Evolutionary conservation across 1,140 invertebrate genomes (phyloP), one percentile per base, ranked within the genome.

Genomic region (Acromyrmex charruanus): DNA sequence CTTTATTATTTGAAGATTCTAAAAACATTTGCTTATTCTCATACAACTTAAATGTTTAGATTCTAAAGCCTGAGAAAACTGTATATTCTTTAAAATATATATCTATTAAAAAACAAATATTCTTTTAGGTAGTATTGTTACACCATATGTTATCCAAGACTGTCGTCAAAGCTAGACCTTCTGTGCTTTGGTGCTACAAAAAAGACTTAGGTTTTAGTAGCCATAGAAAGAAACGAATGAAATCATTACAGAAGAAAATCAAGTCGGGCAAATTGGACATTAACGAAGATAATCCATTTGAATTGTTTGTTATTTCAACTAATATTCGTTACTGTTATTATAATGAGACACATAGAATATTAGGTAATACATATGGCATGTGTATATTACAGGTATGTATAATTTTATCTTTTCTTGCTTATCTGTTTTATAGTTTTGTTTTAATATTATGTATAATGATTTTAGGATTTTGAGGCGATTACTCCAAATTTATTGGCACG

Each of bases 171-270:
- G 97, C 98, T 0, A 96, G 99, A 82, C 99, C 99, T 12, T 97
- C 97, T 58, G 98, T 99, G 0, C 94, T 99, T 25, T 99, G 99
- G 99, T 99, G 99, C 94, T 99, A 99, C 94, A 99, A 99, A 95
- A 99, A 98, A 93, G 98, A 99, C 95, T 95, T 99, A 93, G 97
- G 98, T 91, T 98, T 99, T 91, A 99, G 97, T 94, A 99, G 98
- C 93, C 98, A 99, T 94, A 97, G 98, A 5, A 98, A 99, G 91
- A 99, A 99, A 95, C 96, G 98, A 86, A 99, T 99, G 96, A 98
- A 98, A 92, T 96, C 97, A 58, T 92, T 98, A 3, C 96, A 98
- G 90, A 98, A 98, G 91, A 99, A 99, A 95, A 97, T 99, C 18
- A 97, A 98, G 93, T 96, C 97, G 72, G 99, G 99, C 2, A 98